Evolutionary conservation across 1,140 invertebrate genomes (phyloP).

Genomic region (Brachystomella parvula): DNA sequence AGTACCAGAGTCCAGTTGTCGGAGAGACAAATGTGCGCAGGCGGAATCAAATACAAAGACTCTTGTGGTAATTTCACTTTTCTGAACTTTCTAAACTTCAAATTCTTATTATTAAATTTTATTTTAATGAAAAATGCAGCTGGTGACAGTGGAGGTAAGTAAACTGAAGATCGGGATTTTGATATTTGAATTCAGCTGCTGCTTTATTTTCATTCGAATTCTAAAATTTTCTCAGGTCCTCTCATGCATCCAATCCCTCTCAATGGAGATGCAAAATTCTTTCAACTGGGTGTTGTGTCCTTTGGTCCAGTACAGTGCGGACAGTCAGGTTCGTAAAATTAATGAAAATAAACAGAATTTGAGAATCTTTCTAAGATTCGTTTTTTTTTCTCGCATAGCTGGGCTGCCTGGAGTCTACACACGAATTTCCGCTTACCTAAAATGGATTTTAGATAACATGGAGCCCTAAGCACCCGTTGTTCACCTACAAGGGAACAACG

Average conservation of each 20-base stretch:
- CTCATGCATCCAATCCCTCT: conserved; percentile 12
- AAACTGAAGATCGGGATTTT: conserved; percentile 51
- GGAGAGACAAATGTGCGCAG: conserved; percentile 32
- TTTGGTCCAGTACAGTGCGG: conserved; percentile 55
- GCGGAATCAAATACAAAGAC: conserved; percentile 24
- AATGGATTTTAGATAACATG: conserved; percentile 20
- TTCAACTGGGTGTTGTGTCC: conserved; percentile 50
- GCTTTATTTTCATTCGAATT: neutral
- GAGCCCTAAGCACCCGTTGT: no score
- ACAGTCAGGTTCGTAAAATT: conserved; percentile 41
- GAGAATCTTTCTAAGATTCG: neutral
- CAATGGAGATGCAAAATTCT: conserved; percentile 35
- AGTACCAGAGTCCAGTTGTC: conserved; percentile 17
- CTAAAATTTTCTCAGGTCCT: conserved; percentile 10
- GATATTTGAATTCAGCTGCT: conserved; percentile 40
- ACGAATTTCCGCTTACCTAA: neutral
- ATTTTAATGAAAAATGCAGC: conserved; percentile 24
- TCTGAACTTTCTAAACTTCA: neutral
- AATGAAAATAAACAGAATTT: conserved; percentile 2
- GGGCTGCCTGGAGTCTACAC: conserved; percentile 15
- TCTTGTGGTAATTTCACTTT: conserved; percentile 18
- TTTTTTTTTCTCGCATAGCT: neutral
- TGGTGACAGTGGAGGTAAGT: conserved; percentile 60
- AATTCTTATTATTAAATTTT: conserved; percentile 9
- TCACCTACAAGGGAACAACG: no score